Percentiles rank a stretch among this genome's conserved stretches.
phyloP scores from a whole-genome alignment of 2,797 vertebrate species.

The Hydrophis major region DNA sequence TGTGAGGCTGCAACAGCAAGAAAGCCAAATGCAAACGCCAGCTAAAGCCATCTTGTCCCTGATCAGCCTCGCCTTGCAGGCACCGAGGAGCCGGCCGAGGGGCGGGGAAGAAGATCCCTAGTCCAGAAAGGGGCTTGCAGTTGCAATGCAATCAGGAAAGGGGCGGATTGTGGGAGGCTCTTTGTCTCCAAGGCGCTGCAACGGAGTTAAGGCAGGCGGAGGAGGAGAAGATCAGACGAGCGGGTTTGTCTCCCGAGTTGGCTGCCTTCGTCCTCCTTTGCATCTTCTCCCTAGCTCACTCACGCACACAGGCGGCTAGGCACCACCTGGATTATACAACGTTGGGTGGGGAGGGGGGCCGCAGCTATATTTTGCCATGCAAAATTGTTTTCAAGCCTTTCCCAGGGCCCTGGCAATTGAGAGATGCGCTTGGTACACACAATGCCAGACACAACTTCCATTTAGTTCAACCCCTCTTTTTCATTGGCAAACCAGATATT shows the following conservation, averaged over 20 bases:
- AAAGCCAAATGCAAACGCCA: constrained; percentile 67
- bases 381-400: not conserved
- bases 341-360: not conserved
- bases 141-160: not conserved
- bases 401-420: not conserved
- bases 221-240: constrained; percentile 38
- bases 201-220: constrained; percentile 9
- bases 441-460: not conserved
- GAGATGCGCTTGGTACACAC: no score
- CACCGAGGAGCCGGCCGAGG: constrained; percentile 60
- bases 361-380: not conserved
- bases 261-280: constrained; percentile 19
- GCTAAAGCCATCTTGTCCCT: constrained; percentile 76
- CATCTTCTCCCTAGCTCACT: not conserved
- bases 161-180: not conserved
- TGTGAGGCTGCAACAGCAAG: constrained; percentile 64
- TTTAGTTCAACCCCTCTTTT: not conserved
- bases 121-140: constrained; percentile 16
- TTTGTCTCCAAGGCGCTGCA: not conserved
- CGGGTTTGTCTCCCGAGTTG: constrained; percentile 32
- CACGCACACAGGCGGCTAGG: not conserved
- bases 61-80: constrained; percentile 64
- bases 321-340: not conserved
- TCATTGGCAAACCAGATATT: not conserved
- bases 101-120: constrained; percentile 48